phyloP scores from a whole-genome alignment of 1,140 invertebrate genomes.

The Thalassaphorura encarpata region DNA sequence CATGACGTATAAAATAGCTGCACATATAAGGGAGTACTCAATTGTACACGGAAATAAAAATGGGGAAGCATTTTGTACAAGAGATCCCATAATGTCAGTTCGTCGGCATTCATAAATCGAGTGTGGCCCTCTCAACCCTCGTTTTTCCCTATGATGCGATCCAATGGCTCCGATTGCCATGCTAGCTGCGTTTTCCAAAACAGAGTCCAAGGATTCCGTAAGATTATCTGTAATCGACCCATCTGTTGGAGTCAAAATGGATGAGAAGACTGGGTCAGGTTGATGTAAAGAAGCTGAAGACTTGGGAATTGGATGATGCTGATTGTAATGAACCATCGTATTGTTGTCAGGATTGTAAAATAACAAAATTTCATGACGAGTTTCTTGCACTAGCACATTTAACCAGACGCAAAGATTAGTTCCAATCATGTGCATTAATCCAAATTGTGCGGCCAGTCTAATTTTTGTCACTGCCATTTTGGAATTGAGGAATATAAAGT shows the following conservation, averaged over 20 bases:
- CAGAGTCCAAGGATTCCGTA: neutral
- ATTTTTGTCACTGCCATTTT: slow-evolving; percentile 38
- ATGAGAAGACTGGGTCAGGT: too few relatives aligned
- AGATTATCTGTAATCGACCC: neutral
- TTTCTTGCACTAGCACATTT: slow-evolving; percentile 68
- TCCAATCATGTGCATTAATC: slow-evolving; percentile 72
- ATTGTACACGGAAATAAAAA: slow-evolving; percentile 53
- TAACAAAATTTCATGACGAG: slow-evolving; percentile 59
- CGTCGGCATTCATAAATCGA: slow-evolving; percentile 75
- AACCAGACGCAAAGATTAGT: slow-evolving; percentile 73
- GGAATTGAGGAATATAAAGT: slow-evolving; percentile 54
- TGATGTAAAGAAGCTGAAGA: neutral
- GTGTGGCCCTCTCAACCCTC: slow-evolving; percentile 61
- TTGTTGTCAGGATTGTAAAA: slow-evolving; percentile 32
- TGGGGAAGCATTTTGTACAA: slow-evolving; percentile 46
- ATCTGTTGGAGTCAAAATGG: neutral
- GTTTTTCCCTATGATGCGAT: slow-evolving; percentile 11
- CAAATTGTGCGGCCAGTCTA: slow-evolving; percentile 55
- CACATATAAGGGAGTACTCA: slow-evolving; percentile 50
- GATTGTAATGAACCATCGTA: slow-evolving; percentile 11
- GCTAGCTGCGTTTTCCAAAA: neutral
- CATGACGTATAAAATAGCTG: slow-evolving; percentile 51
- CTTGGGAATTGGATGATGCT: neutral
- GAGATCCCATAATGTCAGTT: slow-evolving; percentile 42
- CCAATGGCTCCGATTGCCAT: neutral